These are phyloP conservation scores for Wiebesia pumilae DNA, from an alignment of 1,140 invertebrate species.

Conservation along the genomic window DNA sequence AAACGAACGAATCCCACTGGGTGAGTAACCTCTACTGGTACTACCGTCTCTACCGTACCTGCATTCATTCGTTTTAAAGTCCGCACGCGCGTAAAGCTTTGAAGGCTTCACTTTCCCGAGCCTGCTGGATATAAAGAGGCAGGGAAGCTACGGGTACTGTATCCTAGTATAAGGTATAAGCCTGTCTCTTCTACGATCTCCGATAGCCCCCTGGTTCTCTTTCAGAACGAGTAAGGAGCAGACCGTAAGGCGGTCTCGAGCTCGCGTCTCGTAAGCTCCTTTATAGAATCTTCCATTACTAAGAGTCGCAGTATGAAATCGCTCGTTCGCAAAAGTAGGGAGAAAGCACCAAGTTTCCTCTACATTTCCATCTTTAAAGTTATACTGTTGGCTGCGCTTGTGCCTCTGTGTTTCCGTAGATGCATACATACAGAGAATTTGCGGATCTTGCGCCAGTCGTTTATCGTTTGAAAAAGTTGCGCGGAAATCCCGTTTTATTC, in stretches of 20 bases:
- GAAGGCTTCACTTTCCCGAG: background rate
- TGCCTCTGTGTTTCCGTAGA: background rate
- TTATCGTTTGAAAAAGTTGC: constrained; percentile 14
- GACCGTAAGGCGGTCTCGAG: background rate
- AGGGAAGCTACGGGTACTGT: background rate
- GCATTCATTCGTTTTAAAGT: background rate
- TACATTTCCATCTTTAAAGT: background rate
- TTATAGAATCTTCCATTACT: background rate
- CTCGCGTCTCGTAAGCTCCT: background rate
- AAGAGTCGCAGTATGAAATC: background rate
- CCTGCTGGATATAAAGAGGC: background rate
- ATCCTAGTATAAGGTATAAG: background rate
- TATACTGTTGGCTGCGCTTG: background rate
- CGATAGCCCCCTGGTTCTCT: background rate
- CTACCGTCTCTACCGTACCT: background rate
- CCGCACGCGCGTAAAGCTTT: background rate
- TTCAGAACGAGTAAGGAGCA: background rate
- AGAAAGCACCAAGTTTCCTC: background rate
- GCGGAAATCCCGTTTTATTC: background rate
- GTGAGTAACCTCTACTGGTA: background rate
- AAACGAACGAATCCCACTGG: background rate
- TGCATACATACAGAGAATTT: background rate
- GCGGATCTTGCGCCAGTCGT: background rate
- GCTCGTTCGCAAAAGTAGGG: background rate
- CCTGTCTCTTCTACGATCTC: background rate